phyloP scores from a whole-genome alignment of 2,113 vertebrate genomes.

The Carassius gibelio region DNA sequence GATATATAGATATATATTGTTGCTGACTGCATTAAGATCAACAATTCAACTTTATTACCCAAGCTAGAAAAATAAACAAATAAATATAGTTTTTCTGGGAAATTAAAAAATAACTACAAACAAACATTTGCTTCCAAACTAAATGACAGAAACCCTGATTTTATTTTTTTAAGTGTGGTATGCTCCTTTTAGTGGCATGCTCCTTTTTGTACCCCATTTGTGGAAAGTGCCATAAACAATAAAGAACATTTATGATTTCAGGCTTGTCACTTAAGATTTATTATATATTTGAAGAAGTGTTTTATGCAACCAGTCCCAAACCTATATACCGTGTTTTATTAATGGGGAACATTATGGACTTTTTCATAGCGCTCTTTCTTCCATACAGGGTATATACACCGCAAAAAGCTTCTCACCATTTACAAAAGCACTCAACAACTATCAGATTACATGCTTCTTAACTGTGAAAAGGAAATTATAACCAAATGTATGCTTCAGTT shows the following conservation, averaged over 20 bases:
- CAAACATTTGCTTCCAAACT: no score
- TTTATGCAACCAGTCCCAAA: neutral
- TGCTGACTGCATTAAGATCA: no score
- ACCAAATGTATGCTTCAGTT: slow-evolving; percentile 24
- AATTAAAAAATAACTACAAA: no score
- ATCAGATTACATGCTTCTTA: slow-evolving; percentile 15
- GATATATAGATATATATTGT: no score
- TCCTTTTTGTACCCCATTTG: neutral
- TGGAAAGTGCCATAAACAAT: neutral
- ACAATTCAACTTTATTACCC: neutral
- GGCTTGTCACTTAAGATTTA: neutral
- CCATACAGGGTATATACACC: neutral
- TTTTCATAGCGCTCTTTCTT: neutral
- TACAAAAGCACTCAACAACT: neutral
- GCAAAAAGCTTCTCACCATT: neutral
- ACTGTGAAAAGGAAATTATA: neutral
- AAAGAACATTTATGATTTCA: neutral
- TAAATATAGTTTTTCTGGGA: no score
- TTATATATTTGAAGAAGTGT: neutral
- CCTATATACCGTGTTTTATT: neutral
- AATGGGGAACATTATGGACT: neutral
- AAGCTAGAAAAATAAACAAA: neutral
- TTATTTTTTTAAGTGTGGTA: no score
- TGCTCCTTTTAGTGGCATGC: neutral
- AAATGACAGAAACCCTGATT: neutral